Conservation (phyloP, 2,888 invertebrate genomes). For the Ophraella communa region DNA sequence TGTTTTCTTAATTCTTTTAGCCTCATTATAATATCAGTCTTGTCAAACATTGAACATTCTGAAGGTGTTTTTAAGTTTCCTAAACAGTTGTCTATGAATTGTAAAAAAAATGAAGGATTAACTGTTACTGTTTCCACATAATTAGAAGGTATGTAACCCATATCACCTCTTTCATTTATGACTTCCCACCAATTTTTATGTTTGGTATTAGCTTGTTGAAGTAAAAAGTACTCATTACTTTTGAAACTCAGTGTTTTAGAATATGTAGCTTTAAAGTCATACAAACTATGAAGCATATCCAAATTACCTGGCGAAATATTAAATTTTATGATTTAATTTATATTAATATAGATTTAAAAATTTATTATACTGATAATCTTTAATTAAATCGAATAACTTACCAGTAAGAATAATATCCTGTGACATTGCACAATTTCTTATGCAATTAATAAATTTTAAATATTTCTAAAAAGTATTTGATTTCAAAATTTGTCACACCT, state of each 20-base stretch:
- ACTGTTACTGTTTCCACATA: constrained; percentile 83
- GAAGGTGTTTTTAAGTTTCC: constrained; percentile 54
- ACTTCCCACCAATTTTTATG: constrained; percentile 91
- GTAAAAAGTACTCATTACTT: constrained; percentile 80
- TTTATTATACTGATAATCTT: background rate
- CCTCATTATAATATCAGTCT: constrained; percentile 67
- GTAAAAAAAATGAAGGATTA: constrained; percentile 72
- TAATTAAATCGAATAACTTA: constrained; percentile 28
- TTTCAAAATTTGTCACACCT: constrained; percentile 47
- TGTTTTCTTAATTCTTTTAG: constrained; percentile 72
- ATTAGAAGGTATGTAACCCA: constrained; percentile 87
- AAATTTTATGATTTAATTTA: constrained; percentile 9
- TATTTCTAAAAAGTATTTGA: constrained; percentile 11
- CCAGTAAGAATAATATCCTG: constrained; percentile 45
- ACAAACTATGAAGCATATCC: constrained; percentile 84
- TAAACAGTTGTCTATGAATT: constrained; percentile 76
- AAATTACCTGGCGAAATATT: constrained; percentile 64
- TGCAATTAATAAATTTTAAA: constrained; percentile 16
- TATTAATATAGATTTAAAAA: background rate
- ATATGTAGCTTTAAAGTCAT: constrained; percentile 84
- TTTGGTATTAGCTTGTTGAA: constrained; percentile 79
- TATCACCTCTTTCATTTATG: constrained; percentile 79
- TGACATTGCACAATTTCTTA: constrained; percentile 38
- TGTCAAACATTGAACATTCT: constrained; percentile 58
- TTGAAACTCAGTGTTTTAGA: constrained; percentile 83